These are phyloP conservation scores for Andrena cerasifolii DNA, from an alignment of 1,140 invertebrate species.

Conservation along the genomic window DNA sequence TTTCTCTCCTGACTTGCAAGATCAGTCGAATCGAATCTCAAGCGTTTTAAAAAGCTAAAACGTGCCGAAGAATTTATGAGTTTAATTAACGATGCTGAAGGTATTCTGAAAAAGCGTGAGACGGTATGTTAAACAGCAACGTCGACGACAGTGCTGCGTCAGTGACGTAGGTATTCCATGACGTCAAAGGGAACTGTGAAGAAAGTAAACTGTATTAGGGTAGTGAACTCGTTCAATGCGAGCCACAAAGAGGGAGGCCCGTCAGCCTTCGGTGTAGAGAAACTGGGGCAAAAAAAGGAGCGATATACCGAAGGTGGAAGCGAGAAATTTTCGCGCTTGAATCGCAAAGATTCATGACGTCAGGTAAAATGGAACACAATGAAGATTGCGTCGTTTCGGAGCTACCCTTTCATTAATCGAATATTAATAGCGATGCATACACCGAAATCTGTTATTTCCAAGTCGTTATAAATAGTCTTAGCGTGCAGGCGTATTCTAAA, in stretches of 20 bases:
- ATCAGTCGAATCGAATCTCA: no score
- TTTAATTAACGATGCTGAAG: not conserved
- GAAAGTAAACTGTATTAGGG: constrained; percentile 63
- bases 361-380: not conserved
- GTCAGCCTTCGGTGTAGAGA: constrained; percentile 5
- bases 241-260: constrained; percentile 19
- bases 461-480: constrained; percentile 27
- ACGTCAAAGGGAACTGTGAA: constrained; percentile 67
- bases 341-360: not conserved
- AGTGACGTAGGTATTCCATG: constrained; percentile 69
- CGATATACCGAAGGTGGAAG: not conserved
- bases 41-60: no score
- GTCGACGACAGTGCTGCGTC: constrained; percentile 50
- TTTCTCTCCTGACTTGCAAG: no score
- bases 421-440: constrained; percentile 20
- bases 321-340: constrained; percentile 14
- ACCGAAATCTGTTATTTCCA: constrained; percentile 30
- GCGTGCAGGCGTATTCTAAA: constrained; percentile 18
- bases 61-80: no score
- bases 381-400: not conserved
- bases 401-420: not conserved
- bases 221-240: constrained; percentile 69
- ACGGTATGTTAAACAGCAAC: constrained; percentile 2
- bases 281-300: constrained; percentile 31
- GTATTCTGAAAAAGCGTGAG: not conserved